Base-by-base conservation (phyloP, 2,888 invertebrate species). In the Agapetus fuscipes region DNA sequence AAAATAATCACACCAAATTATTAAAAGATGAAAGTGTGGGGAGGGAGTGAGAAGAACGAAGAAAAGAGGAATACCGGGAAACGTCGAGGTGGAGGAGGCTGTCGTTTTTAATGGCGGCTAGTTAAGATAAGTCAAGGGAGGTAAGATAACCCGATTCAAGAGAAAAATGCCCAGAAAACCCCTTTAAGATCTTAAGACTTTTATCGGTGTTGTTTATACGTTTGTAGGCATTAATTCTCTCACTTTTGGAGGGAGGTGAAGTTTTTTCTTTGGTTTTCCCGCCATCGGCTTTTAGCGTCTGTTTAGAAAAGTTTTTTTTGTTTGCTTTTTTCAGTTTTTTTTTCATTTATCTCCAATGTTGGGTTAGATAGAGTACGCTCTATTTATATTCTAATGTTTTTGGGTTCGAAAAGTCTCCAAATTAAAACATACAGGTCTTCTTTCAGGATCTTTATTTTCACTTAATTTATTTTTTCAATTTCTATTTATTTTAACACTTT, bases 61-160 rank as follows among this genome's bases (percentile, higher is more conserved):
- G 20, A 20, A 20, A 20, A 20, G 9, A 20, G 5, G 4, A 20
- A 20, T 20, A 9, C 5, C 5, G 5, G 9, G 9, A 20, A 20
- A 20, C 20, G 9, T 9, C 20, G n/a, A 20, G 44, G 33, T 33
- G 37, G 44, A 31, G 35, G 38, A 28, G 34, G 34, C 39, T 44
- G 44, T 44, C 44, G 37, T 34, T 40, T 44, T 44, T 41, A 45
- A 41, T 38, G 44, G 41, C 28, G 30, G 37, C 37, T 31, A 13
- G 40, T 41, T 45, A 45, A 41, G 44, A 45, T 45, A 45, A 45
- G 41, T 45, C 38, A 41, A 41, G 37, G 15, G 34, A 29, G 39
- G 34, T 25, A 31, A 39, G 44, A 45, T 45, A 45, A 45, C 44
- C 37, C 44, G 26, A 43, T 41, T 45, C 44, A 30, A 30, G 28